phyloP scores from a whole-genome alignment of 2,113 vertebrate genomes.

The Heliornis fulica region DNA sequence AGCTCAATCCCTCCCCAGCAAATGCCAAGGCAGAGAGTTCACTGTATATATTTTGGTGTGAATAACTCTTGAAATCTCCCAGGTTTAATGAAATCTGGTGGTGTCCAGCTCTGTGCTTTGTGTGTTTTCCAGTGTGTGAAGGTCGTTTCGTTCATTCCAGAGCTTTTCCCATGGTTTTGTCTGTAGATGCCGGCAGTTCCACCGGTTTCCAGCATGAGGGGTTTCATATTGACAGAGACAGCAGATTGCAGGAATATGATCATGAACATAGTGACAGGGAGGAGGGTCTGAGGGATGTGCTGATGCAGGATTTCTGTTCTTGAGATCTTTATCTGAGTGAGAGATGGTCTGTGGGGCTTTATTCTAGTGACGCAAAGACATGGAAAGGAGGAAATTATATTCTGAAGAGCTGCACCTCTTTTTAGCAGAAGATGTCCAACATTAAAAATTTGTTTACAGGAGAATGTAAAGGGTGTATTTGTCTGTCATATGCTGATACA shows the following conservation, averaged over 20 bases:
- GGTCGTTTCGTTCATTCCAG: not conserved
- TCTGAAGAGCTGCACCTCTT: not conserved
- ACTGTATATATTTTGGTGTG: not conserved
- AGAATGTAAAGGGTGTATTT: not conserved
- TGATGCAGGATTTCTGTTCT: not conserved
- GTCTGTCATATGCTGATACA: not conserved
- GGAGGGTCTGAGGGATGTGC: not conserved
- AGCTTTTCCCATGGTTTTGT: not conserved
- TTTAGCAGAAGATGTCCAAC: not conserved
- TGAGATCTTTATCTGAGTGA: not conserved
- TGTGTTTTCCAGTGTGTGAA: not conserved
- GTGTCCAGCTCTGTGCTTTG: not conserved
- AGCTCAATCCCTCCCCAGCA: not conserved
- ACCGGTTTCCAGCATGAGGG: not conserved
- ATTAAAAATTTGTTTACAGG: not conserved
- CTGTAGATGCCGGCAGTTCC: not conserved
- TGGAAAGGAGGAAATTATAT: not conserved
- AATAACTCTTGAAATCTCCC: not conserved
- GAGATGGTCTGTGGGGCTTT: not conserved
- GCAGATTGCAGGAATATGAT: constrained; percentile 22
- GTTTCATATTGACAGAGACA: constrained; percentile 24
- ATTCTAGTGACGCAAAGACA: not conserved
- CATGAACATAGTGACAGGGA: not conserved
- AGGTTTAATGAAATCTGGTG: not conserved
- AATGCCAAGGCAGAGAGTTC: not conserved